phyloP scores from a whole-genome alignment of 2,888 invertebrate species.

The Callosobruchus maculatus region DNA sequence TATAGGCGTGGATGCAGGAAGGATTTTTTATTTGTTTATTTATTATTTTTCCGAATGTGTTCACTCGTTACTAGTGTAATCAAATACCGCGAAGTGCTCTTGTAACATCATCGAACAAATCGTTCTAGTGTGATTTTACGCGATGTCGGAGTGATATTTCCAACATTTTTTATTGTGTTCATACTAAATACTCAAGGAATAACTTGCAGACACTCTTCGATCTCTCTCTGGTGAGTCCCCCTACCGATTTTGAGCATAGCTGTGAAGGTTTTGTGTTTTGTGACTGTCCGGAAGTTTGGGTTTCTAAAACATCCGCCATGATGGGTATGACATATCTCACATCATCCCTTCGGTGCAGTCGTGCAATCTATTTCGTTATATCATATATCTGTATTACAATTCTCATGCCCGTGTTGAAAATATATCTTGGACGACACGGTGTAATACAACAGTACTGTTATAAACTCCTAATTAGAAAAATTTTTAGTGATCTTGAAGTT shows the following conservation, averaged over 20 bases:
- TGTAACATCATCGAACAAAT: background rate
- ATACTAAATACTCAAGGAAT: background rate
- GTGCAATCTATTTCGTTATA: slow-evolving; percentile 33
- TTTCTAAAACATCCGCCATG: slow-evolving; percentile 48
- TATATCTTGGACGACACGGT: background rate
- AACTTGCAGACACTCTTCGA: background rate
- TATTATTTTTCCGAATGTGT: slow-evolving; percentile 38
- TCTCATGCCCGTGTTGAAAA: slow-evolving; percentile 40
- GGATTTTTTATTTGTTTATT: slow-evolving; percentile 44
- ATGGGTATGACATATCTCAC: slow-evolving; percentile 49
- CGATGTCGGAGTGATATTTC: background rate
- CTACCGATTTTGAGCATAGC: slow-evolving; percentile 1
- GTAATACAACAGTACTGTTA: background rate
- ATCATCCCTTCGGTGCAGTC: slow-evolving; percentile 37
- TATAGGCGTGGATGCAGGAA: slow-evolving; percentile 36
- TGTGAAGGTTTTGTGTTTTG: background rate
- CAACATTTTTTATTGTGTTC: background rate
- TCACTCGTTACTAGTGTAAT: slow-evolving; percentile 8
- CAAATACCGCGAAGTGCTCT: slow-evolving; percentile 32
- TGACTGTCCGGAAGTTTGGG: slow-evolving; percentile 37
- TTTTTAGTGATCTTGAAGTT: background rate
- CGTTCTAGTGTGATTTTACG: background rate
- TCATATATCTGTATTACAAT: slow-evolving; percentile 38
- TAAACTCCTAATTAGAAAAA: background rate
- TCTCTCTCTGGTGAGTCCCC: background rate